phyloP scores from a whole-genome alignment of 1,140 invertebrate genomes.

The Drosophila navojoa region DNA sequence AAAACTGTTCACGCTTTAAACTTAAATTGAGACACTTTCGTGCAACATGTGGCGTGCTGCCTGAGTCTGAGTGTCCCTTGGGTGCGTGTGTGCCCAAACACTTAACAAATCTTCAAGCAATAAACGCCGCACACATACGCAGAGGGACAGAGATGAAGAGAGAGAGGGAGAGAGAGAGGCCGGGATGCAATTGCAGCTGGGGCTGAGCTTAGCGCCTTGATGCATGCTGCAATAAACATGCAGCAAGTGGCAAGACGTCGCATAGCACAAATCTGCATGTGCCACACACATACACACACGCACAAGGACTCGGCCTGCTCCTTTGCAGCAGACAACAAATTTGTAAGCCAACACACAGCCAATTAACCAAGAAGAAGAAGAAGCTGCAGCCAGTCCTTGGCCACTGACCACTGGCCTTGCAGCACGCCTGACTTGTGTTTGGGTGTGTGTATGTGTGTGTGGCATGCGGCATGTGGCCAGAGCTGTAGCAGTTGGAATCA shows the following conservation, averaged over 20 bases:
- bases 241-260: constrained; percentile 43
- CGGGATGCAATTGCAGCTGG: constrained; percentile 14
- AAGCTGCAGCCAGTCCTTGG: constrained; percentile 3
- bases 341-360: constrained; percentile 50
- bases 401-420: constrained; percentile 9
- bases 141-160: neutral
- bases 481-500: constrained; percentile 30
- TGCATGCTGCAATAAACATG: constrained; percentile 47
- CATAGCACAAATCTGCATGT: constrained; percentile 18
- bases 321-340: constrained; percentile 45
- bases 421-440: constrained; percentile 2
- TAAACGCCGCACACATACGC: constrained; percentile 33
- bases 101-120: constrained; percentile 60
- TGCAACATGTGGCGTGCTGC: constrained; percentile 22
- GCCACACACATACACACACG: constrained; percentile 3
- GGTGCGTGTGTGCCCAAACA: constrained; percentile 24
- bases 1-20: neutral
- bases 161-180: neutral
- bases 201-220: constrained; percentile 8
- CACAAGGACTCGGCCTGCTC: constrained; percentile 17
- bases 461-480: neutral
- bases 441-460: constrained; percentile 5
- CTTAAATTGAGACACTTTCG: neutral
- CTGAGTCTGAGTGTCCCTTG: constrained; percentile 3
- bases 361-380: constrained; percentile 48